Conservation (phyloP, 2,888 invertebrate genomes). For the Panopea generosa region DNA sequence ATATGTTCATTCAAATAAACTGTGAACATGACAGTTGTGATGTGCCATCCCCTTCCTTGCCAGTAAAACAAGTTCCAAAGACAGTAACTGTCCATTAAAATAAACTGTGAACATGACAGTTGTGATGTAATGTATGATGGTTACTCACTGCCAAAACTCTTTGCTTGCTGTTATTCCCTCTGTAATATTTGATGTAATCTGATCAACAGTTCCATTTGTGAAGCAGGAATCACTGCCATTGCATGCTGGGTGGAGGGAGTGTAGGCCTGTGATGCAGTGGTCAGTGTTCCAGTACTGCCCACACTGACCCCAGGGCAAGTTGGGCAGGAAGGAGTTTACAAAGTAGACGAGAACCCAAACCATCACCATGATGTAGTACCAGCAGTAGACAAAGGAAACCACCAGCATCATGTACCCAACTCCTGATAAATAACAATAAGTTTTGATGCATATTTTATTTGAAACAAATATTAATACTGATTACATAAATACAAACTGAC, state of each 20-base stretch:
- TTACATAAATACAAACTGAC: no score
- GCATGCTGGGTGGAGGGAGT: not conserved
- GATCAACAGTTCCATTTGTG: conserved; percentile 7
- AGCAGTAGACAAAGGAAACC: conserved; percentile 71
- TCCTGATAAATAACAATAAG: conserved; percentile 55
- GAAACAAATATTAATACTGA: no score
- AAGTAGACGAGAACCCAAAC: conserved; percentile 75
- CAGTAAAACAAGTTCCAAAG: no score
- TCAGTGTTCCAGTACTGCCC: conserved; percentile 71
- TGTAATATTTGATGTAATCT: conserved; percentile 5
- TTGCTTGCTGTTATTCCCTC: conserved; percentile 61
- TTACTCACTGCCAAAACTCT: conserved; percentile 76
- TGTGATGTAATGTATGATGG: no score
- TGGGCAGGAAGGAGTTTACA: conserved; percentile 65
- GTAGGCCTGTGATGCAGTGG: conserved; percentile 55
- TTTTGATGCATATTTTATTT: no score
- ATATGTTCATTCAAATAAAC: no score
- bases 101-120: no score
- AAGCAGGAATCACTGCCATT: conserved; percentile 1
- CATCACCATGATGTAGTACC: conserved; percentile 74
- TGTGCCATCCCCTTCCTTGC: no score
- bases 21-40: no score
- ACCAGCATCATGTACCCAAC: conserved; percentile 75
- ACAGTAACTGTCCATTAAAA: no score
- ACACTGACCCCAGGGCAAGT: conserved; percentile 71